Conservation (phyloP, 2,797 vertebrate genomes). For the Mus caroli region DNA sequence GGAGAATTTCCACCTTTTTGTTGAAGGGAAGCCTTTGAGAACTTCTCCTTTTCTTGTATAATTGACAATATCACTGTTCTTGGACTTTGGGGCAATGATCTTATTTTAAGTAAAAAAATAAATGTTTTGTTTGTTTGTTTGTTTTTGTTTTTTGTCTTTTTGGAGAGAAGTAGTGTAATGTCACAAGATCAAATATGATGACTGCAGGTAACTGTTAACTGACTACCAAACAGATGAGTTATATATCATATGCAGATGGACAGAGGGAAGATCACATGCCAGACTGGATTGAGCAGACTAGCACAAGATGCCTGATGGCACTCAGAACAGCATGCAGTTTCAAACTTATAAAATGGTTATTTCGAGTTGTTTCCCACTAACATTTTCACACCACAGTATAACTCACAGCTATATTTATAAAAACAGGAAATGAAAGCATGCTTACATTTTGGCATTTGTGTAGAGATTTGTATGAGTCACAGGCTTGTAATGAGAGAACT, state of each 20-base stretch:
- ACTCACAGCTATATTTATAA: background rate
- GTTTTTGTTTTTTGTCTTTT: background rate
- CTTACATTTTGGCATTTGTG: background rate
- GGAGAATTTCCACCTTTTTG: background rate
- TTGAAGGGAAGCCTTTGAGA: background rate
- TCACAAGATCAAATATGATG: background rate
- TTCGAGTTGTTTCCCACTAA: background rate
- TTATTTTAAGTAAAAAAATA: background rate
- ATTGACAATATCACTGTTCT: no score
- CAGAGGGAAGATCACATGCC: background rate
- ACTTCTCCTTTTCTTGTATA: background rate
- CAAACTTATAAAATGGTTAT: background rate
- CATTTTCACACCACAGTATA: background rate
- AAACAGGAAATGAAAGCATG: accelerated
- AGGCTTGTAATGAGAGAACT: conserved; percentile 79
- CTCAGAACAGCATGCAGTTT: background rate
- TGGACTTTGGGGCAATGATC: background rate
- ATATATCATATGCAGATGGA: accelerated
- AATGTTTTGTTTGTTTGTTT: background rate
- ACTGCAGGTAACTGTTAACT: background rate
- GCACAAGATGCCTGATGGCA: no score
- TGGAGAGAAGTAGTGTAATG: background rate
- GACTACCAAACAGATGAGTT: background rate
- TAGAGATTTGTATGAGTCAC: background rate
- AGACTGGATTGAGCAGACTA: accelerated